Base-by-base conservation (phyloP, 2,113 vertebrate species). In the Suncus etruscus region DNA sequence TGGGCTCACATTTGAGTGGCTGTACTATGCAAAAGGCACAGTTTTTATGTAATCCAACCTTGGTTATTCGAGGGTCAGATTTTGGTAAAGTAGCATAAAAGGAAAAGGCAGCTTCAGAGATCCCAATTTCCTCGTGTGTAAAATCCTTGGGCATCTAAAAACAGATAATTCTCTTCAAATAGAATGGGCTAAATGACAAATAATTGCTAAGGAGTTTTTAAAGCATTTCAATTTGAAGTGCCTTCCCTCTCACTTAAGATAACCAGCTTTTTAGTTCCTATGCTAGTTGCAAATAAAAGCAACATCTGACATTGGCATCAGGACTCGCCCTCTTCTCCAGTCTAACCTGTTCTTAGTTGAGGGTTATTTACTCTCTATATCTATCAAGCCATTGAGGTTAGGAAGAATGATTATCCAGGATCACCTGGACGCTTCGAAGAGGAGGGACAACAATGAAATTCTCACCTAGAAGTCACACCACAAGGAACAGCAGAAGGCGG, bases 391-490 rank as follows among this genome's bases (percentile, higher is more conserved):
- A 3, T 1, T 0, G 20, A 20, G 31, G 1, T 3, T 8, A 2
- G 47, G 29, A 47, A 31, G 31, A 22, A 16, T 22, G 45, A 32
- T 18, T 16, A 24, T 50, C 29, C 9, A 32, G 29, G 12, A n/a
- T 31, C 24, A 4, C 16, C 50, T 5, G 27, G 45, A 61, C 70
- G 18, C 32, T 39, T 69, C 74, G 24, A 9, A 65, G 20, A 78
- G 2, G 0, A 47, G 16, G 12, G 18, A 27, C 39, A 6, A 1
- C 18, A 27, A 18, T 68, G 2, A 51, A 73, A 68, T 79, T 91
- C 97, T 98, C 93, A 97, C 97, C 97, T 97, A 89, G 91, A 82
- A 84, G 82, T 93, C 90, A 82, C 82, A 70, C 87, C 10, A 39
- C 29, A 85, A 79, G 89, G 48, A 65, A 89, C 79, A 90, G 92